phyloP scores from a whole-genome alignment of 2,888 invertebrate species.

The Drosophila longiperda region DNA sequence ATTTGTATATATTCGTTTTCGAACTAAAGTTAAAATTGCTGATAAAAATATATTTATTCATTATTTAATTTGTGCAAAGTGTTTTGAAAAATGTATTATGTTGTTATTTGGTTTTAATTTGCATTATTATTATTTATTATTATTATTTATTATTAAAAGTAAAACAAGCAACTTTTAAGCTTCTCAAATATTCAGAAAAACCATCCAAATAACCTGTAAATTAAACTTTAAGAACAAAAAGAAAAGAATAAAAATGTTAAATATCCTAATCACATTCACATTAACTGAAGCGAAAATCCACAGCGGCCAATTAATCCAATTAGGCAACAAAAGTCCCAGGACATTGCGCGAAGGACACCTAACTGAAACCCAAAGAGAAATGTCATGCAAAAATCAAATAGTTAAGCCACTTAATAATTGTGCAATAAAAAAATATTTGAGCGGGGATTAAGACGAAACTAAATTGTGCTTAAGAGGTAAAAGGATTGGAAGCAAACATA shows the following conservation, averaged over 20 bases:
- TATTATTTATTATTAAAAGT: not conserved
- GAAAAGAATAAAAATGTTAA: slow-evolving; percentile 14
- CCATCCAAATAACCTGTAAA: not conserved
- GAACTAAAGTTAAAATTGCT: not conserved
- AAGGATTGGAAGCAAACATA: slow-evolving; percentile 25
- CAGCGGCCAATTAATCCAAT: slow-evolving; percentile 68
- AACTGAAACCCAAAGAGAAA: slow-evolving; percentile 10
- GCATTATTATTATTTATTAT: too few species aligned
- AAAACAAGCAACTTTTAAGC: not conserved
- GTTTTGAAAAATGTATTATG: not conserved
- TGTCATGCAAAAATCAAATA: slow-evolving; percentile 29
- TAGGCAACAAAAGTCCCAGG: slow-evolving; percentile 45
- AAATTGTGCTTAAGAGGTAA: slow-evolving; percentile 2
- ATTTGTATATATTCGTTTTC: too few species aligned
- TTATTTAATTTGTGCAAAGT: not conserved
- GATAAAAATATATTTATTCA: not conserved
- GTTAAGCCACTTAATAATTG: slow-evolving; percentile 45
- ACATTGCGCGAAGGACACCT: not conserved
- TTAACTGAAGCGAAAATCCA: slow-evolving; percentile 48
- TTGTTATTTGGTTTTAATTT: not conserved
- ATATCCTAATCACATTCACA: slow-evolving; percentile 42
- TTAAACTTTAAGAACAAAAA: slow-evolving; percentile 2
- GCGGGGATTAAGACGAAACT: slow-evolving; percentile 6
- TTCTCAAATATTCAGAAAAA: not conserved
- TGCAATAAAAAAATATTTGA: slow-evolving; percentile 22